Base-by-base conservation (phyloP, 2,888 invertebrate genomes). In the Microctonus aethiopoides region DNA sequence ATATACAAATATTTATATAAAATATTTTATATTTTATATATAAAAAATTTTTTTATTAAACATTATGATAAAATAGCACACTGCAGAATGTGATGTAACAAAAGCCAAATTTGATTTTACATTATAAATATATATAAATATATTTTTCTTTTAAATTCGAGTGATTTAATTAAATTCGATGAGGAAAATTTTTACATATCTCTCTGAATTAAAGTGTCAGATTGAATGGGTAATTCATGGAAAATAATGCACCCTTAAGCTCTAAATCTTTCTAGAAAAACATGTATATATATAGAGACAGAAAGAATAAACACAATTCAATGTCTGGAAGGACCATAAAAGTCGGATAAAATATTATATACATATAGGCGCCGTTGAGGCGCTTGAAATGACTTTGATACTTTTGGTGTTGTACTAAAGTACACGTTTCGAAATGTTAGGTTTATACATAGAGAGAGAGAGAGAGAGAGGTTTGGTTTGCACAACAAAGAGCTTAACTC, bases 311-410 rank as follows among this genome's bases (percentile, higher is more conserved):
- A 46, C 16, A 46, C 46, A n/a, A 46, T 46, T 54, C 24, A 24
- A 54, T 26, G 54, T 54, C 54, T 54, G 26, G 54, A 54, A 54
- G 54, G 26, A 26, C 54, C 11, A 54, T 54, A 54, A 54, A 54
- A 46, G 24, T 26, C 26, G 54, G 26, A 54, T 26, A 54, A 54
- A 54, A 54, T 54, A 7, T 26, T 52, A 9, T 24, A 22, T 22
- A 16, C 20, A 54, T 26, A 54, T 54, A 24, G 54, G 54, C 54
- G 22, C 54, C 54, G 26, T 10, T 54, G 54, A 26, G 54, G 54
- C 54, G 54, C 46, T 46, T 46, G 46, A 16, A 46, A 46, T 16
- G 16, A 46, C 46, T 46, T 46, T 46, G 46, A 46, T 46, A 46
- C 46, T 46, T 46, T 46, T 46, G 46, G 46, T 46, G 16, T 7